Conservation (phyloP, 2,888 invertebrate species). For the Scaptomyza cyrtandrae region DNA sequence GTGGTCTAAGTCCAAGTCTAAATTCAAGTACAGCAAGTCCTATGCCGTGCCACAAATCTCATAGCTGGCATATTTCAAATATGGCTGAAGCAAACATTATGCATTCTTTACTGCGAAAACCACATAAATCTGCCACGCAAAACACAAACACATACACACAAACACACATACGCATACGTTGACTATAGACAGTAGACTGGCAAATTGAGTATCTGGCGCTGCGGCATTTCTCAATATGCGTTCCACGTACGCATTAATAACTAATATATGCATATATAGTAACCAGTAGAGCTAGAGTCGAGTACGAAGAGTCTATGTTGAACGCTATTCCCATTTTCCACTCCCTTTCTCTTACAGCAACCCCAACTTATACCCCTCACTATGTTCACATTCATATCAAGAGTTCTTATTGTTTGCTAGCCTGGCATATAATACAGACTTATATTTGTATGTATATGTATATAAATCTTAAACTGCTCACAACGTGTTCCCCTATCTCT, state of each 20-base stretch:
- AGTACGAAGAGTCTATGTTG: slow-evolving; percentile 41
- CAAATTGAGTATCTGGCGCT: slow-evolving; percentile 58
- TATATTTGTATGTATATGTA: slow-evolving; percentile 28
- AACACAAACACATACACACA: slow-evolving; percentile 29
- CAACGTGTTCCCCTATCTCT: slow-evolving; percentile 39
- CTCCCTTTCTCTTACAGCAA: not conserved
- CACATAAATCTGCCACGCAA: slow-evolving; percentile 74
- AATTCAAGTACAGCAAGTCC: slow-evolving; percentile 16
- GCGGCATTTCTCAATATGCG: slow-evolving; percentile 78
- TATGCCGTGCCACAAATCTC: slow-evolving; percentile 67
- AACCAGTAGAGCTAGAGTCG: slow-evolving; percentile 58
- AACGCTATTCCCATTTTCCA: slow-evolving; percentile 1
- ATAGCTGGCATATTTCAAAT: slow-evolving; percentile 65
- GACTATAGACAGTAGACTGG: slow-evolving; percentile 31
- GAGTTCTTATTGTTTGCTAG: slow-evolving; percentile 71
- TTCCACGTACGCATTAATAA: slow-evolving; percentile 79
- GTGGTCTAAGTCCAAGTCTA: slow-evolving; percentile 47
- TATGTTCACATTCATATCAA: slow-evolving; percentile 33
- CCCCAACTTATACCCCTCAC: not conserved
- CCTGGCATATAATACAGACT: slow-evolving; percentile 44
- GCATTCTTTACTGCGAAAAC: slow-evolving; percentile 78
- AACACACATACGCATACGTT: not conserved
- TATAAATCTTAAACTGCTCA: slow-evolving; percentile 77
- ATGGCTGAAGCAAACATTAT: slow-evolving; percentile 70
- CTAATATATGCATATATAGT: slow-evolving; percentile 75